Base-by-base conservation (phyloP, 23 tunicate species). In the Trididemnum nubilum region DNA sequence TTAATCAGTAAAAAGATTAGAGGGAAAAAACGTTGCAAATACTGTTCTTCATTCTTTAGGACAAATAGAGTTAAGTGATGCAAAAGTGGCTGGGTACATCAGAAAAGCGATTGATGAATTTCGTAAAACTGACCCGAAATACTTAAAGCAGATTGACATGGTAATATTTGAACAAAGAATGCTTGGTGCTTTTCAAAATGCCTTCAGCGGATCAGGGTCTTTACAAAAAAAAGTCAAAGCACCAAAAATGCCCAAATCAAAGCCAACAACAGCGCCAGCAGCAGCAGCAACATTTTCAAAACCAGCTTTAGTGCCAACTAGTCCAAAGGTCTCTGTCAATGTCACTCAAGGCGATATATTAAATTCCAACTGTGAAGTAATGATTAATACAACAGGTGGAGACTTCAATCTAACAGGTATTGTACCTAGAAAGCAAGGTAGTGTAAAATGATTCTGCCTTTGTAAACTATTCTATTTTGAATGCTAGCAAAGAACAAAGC, bases 121-220 rank as follows among this genome's bases (percentile, higher is more conserved):
- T 24, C 61, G 63, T 21, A 51, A 28, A 33, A 65, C 77, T 7
- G 26, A 39, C 21, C 85, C 85, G 1, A 34, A 9, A 4, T 1
- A 79, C 35, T 79, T 79, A 52, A 61, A 63, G 50, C 22, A 33
- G 5, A 64, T 79, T 59, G 83, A 79, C 35, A 72, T 79, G 1
- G 72, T 79, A 1, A 33, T 79, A 1, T 79, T 3, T 24, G 71
- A 79, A 65, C 26, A 49, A 37, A 36, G 32, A 44, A 44, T 81
- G 85, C 24, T 81, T 18, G 33, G 9, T 24, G 65, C 59, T 30
- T 81, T 49, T 24, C 22, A 38, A 38, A 36, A 24, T 15, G 85
- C 69, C 1, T 51, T 65, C 2, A 23, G 2, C 1, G 66, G 37
- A 24, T 4, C 22, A 63, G 25, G 25, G 5, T 7, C 69, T 15